phyloP scores from a whole-genome alignment of 2,113 vertebrate species.

The Tiliqua scincoides region DNA sequence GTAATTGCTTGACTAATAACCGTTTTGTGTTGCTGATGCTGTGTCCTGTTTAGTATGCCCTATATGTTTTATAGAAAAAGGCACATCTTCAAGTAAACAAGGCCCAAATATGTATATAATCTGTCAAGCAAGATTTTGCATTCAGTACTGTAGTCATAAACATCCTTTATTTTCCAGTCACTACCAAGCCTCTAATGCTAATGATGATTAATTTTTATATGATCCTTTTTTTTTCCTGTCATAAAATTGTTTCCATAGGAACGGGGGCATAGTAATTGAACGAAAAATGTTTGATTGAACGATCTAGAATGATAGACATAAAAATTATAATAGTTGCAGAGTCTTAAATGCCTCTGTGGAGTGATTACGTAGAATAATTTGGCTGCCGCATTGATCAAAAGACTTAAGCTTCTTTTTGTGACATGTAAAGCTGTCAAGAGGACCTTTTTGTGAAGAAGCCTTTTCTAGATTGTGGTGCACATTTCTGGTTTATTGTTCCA shows the following conservation, averaged over 20 bases:
- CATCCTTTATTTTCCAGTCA: constrained; percentile 60
- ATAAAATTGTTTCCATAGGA: constrained; percentile 46
- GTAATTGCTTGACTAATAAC: not conserved
- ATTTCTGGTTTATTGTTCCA: constrained; percentile 14
- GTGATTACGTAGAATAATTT: constrained; percentile 74
- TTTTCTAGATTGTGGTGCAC: constrained; percentile 30
- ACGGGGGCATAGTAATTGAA: constrained; percentile 61
- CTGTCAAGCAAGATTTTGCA: constrained; percentile 50
- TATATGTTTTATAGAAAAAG: constrained; percentile 56
- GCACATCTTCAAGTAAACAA: constrained; percentile 45
- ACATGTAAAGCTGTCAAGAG: constrained; percentile 28
- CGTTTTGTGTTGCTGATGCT: not conserved
- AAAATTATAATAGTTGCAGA: constrained; percentile 58
- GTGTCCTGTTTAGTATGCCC: not conserved
- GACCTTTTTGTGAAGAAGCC: constrained; percentile 10
- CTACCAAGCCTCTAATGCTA: constrained; percentile 51
- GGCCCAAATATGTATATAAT: constrained; percentile 7
- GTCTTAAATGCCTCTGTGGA: constrained; percentile 64
- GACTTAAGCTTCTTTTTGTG: constrained; percentile 42
- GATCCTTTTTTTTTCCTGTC: constrained; percentile 44
- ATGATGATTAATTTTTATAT: constrained; percentile 59
- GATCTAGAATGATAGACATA: constrained; percentile 38
- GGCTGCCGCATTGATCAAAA: constrained; percentile 71
- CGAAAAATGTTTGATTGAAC: constrained; percentile 57
- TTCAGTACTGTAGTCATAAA: constrained; percentile 62